Percentiles rank a stretch among this genome's conserved stretches.
Evolutionary conservation across 2,113 vertebrate species (phyloP).

Genomic region (Dasyornis broadbenti): DNA sequence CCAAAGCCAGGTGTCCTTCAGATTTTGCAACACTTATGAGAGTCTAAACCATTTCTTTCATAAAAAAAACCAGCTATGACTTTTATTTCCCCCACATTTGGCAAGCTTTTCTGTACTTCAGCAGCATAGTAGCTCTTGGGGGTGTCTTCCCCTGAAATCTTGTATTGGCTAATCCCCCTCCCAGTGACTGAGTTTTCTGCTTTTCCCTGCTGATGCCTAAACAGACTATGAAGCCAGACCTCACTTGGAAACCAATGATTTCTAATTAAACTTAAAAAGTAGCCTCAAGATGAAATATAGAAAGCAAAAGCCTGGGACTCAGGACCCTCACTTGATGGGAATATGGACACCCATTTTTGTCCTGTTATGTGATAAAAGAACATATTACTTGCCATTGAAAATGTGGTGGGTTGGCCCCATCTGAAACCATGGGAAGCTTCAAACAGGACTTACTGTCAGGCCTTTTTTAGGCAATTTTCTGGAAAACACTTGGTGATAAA

Average conservation of each 20-base stretch:
- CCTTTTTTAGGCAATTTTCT: background rate
- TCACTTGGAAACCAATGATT: background rate
- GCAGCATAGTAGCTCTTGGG: background rate
- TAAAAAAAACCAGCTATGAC: background rate
- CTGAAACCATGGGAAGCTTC: background rate
- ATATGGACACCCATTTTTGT: background rate
- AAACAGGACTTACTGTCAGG: background rate
- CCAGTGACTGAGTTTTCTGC: rapidly evolving
- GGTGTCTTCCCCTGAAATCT: background rate
- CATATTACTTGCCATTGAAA: background rate
- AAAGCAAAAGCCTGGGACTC: background rate
- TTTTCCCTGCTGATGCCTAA: background rate
- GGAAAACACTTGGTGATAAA: background rate
- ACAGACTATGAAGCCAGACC: background rate
- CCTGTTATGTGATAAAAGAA: background rate
- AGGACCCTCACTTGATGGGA: background rate
- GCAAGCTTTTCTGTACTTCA: background rate
- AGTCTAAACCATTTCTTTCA: background rate
- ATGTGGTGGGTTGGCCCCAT: background rate
- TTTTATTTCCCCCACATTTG: background rate
- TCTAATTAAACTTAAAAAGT: background rate
- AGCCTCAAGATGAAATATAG: background rate
- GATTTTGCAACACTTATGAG: background rate
- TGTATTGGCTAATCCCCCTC: background rate
- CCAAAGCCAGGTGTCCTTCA: background rate